A percentile compares a stretch with the other conserved stretches of the same genome.
Evolutionary conservation across 2,113 vertebrate genomes (phyloP).

Genomic region (Shinisaurus crocodilurus): DNA sequence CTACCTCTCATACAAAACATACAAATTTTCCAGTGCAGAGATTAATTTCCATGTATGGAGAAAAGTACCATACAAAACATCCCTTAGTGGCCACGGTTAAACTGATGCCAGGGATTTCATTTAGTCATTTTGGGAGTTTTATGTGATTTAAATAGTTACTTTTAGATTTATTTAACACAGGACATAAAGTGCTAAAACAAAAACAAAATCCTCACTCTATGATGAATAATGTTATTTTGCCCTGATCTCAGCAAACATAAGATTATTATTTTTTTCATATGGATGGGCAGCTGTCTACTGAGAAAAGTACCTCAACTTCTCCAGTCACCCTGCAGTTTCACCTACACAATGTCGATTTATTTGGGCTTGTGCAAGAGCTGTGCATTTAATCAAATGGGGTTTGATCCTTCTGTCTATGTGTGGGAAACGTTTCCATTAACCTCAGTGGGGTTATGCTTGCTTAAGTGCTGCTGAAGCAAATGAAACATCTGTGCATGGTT

Average conservation of each 20-base stretch:
- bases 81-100: not conserved
- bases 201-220: not conserved
- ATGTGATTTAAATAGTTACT: not conserved
- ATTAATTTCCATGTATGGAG: not conserved
- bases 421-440: conserved; percentile 20
- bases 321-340: not conserved
- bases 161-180: not conserved
- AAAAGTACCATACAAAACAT: not conserved
- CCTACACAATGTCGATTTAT: conserved; percentile 21
- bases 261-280: not conserved
- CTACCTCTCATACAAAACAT: not conserved
- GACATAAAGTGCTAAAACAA: not conserved
- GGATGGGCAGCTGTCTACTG: accelerated
- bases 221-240: not conserved
- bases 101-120: not conserved
- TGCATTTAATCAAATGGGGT: conserved; percentile 17
- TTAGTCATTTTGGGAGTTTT: not conserved
- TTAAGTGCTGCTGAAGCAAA: not conserved
- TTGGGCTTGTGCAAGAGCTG: not conserved
- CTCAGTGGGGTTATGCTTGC: conserved; percentile 14
- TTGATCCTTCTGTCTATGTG: conserved; percentile 5
- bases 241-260: not conserved
- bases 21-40: not conserved
- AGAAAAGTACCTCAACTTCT: not conserved
- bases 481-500: not conserved